Base-by-base conservation (phyloP, 2,888 invertebrate genomes). In the Apodemia hepburni region DNA sequence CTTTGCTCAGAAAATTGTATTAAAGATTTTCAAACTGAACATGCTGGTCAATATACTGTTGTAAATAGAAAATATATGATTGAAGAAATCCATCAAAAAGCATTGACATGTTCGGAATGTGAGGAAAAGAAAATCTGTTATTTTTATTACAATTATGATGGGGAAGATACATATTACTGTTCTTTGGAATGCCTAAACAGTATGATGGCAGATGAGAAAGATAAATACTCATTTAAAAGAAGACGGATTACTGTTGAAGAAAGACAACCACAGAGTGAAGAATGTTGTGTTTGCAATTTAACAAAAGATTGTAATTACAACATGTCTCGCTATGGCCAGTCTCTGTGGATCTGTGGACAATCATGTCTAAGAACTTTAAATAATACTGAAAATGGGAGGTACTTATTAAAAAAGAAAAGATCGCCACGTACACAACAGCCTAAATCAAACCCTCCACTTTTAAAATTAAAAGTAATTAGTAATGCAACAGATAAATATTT, bases 311-410 rank as follows among this genome's bases (percentile, higher is more conserved):
- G 92, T 79, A 80, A 76, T 69, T 93, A 83, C 67, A 74, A 78
- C n/a, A 80, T 93, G 61, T 73, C 81, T 54, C 85, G 92, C 59
- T 93, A 93, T 59, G 93, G 93, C 17, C 84, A 90, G 11, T 73
- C 73, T 0, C 81, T 81, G 61, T 81, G 86, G 65, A 80, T 95
- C 49, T 95, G 95, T 72, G 90, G 91, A 38, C 91, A 93, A 58
- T 73, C 76, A 61, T 95, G 95, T 71, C 84, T 94, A 35, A 93
- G 93, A 59, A 79, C 87, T 11, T 90, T 90, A 42, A 91, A 91
- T 54, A 65, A 61, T 68, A 78, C 70, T 72, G 88, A 90, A 74
- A 79, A 81, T 49, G 85, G 86, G 15, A 74, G 85, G 71, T 92
- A 83, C 72, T 80, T 75, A 45, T 73, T 87, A 7, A 84, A 77